Evolutionary conservation across 2,888 invertebrate genomes (phyloP), one percentile per base, ranked within the genome.

Genomic region (Yponomeuta malinellus): DNA sequence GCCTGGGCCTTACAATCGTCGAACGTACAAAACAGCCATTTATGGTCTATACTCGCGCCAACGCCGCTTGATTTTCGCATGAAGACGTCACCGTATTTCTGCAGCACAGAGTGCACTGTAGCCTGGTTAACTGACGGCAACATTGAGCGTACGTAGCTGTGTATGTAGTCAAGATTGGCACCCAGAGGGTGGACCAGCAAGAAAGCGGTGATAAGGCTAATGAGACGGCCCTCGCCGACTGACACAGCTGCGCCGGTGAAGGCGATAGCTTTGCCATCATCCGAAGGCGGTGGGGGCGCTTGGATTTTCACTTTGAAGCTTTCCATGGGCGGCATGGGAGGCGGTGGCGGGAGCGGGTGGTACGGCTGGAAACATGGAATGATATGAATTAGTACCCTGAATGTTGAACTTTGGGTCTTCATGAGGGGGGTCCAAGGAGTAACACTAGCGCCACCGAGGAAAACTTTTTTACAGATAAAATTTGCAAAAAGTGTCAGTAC

Each of bases 111-210:
- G 33, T 79, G 78, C 0, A 89, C 83, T 0, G 77, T 73, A 0
- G 79, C 75, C 48, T 85, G 88, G 0, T 81, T 80, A 0, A 81
- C 79, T 68, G 77, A 76, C 0, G 86, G 85, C 0, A 81, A 75
- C 77, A 90, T 80, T 8, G 87, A 87, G 70, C 80, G 80, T 0
- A 89, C 82, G 65, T 90, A 89, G 0, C 87, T 86, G 0, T 85
- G 81, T 0, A 89, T 76, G 71, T 88, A 86, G 71, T 89, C 89
- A 15, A 86, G 63, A 0, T 84, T 84, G 0, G 86, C 88, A 0
- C 89, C 89, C 0, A 86, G 76, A 0, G 89, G 89, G 71, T 89
- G 89, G 0, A 87, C 87, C 78, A 89, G 79, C 0, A 89, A 83
- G 79, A 89, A 89, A 1, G 88, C 83, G 8, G 89, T 87, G 37